These are phyloP conservation scores for Geophilus truncorum DNA, from an alignment of 2,888 invertebrate genomes.

Conservation along the genomic window DNA sequence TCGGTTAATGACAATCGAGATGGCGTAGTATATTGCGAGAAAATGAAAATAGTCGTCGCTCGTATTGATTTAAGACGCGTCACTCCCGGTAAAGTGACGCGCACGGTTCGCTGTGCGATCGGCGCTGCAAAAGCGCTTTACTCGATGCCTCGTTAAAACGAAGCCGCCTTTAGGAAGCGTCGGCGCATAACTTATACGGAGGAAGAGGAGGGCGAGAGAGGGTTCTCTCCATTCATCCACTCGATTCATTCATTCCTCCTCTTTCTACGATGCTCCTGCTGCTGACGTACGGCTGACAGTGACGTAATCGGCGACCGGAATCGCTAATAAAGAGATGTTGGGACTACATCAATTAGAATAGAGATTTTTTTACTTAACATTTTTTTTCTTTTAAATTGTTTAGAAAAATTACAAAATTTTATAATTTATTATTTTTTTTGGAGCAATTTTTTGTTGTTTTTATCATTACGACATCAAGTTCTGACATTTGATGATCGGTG, in stretches of 20 bases:
- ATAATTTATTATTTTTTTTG: background rate
- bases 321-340: too few species aligned
- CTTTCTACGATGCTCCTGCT: background rate
- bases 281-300: background rate
- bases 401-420: background rate
- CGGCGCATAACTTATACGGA: background rate
- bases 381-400: background rate
- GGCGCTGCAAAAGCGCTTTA: background rate
- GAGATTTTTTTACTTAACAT: too few species aligned
- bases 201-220: background rate
- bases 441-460: too few species aligned
- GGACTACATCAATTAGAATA: too few species aligned
- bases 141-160: background rate
- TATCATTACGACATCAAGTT: too few species aligned
- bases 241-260: background rate
- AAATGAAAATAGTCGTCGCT: background rate
- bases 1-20: background rate
- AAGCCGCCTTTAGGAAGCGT: background rate
- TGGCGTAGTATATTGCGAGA: background rate
- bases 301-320: background rate
- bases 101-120: too few species aligned
- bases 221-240: background rate
- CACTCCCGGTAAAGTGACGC: background rate
- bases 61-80: background rate
- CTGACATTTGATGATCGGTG: too few species aligned